Evolutionary conservation across 2,113 vertebrate genomes (phyloP).

Genomic region (Atherinomorus stipes): DNA sequence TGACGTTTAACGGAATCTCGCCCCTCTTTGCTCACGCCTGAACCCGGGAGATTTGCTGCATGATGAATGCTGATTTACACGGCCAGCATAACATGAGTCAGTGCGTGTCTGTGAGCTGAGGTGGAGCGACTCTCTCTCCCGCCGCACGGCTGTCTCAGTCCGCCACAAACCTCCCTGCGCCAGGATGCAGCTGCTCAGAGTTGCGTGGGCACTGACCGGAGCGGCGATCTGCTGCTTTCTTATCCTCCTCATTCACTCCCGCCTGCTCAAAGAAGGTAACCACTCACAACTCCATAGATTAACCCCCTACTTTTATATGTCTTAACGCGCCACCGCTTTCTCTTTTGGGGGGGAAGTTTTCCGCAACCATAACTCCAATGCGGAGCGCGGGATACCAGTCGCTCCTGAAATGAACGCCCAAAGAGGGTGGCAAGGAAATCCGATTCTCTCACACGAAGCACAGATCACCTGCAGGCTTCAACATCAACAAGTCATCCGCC

Average conservation of each 20-base stretch:
- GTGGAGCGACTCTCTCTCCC: conserved; percentile 74
- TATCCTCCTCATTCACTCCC: conserved; percentile 93
- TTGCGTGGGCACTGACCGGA: conserved; percentile 96
- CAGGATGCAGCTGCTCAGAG: conserved; percentile 97
- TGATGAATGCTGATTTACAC: conserved; percentile 26
- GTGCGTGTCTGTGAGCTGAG: conserved; percentile 73
- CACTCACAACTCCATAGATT: conserved; percentile 22
- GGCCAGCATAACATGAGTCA: conserved; percentile 59
- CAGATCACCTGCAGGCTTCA: neutral
- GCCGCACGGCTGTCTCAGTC: conserved; percentile 85
- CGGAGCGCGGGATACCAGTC: neutral
- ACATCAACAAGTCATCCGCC: conserved; percentile 56
- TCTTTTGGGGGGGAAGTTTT: conserved; percentile 45
- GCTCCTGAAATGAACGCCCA: neutral
- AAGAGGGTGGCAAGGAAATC: neutral
- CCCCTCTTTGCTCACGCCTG: neutral
- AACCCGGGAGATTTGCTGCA: conserved; percentile 16
- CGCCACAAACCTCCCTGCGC: conserved; percentile 74
- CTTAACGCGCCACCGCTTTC: neutral
- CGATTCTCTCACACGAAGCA: neutral
- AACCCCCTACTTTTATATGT: neutral
- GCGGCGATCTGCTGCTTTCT: conserved; percentile 97
- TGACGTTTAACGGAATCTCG: conserved; percentile 27
- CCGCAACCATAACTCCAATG: conserved; percentile 2
- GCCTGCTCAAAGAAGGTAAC: conserved; percentile 98